Base-by-base conservation (phyloP, 1,140 invertebrate genomes). In the Acyrthosiphon pisum region DNA sequence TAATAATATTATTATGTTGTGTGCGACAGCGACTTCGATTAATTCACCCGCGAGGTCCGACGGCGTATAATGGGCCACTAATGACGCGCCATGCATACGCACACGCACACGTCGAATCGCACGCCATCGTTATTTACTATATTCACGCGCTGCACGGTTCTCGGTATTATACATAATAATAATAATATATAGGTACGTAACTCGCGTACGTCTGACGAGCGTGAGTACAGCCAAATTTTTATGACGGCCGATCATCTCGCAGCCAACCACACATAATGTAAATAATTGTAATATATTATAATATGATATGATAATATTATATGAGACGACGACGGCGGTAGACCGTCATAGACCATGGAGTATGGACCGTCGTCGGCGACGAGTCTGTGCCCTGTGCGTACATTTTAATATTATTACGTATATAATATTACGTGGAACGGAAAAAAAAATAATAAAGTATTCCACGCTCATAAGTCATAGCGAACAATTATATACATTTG, bases 401-500 rank as follows among this genome's bases (percentile, higher is more conserved):
- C 35, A 53, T 30, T 35, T n/a, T n/a, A 76, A 76, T 30, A 68
- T 6, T 11, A 56, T 56, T 9, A 53, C 50, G 50, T 53, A 30
- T 76, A 76, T 60, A 26, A 56, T 76, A 76, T 76, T n/a, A 76
- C 60, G 60, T n/a, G 30, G 30, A 76, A 87, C 23, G n/a, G 86
- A 35, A 9, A 48, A 86, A 88, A 48, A 48, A n/a, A 30, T 88
- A 46, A 41, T 88, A 46, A 41, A 46, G 23, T 53, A 53, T 53
- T n/a, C n/a, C 26, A 68, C 50, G 48, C 37, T n/a, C 26, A 91
- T 50, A 50, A 76, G 23, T n/a, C 26, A 91, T 50, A 50, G 48
- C 44, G 76, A 91, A 91, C 90, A 91, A 91, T 76, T 41, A 26
- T 56, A 30, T 76, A 18, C 60, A 18, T 76, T 91, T 7, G 60